Percentiles rank a stretch among this genome's conserved stretches.
These are phyloP conservation scores for Bettongia penicillata DNA, from an alignment of 2,113 vertebrate genomes.

Conservation along the genomic window DNA sequence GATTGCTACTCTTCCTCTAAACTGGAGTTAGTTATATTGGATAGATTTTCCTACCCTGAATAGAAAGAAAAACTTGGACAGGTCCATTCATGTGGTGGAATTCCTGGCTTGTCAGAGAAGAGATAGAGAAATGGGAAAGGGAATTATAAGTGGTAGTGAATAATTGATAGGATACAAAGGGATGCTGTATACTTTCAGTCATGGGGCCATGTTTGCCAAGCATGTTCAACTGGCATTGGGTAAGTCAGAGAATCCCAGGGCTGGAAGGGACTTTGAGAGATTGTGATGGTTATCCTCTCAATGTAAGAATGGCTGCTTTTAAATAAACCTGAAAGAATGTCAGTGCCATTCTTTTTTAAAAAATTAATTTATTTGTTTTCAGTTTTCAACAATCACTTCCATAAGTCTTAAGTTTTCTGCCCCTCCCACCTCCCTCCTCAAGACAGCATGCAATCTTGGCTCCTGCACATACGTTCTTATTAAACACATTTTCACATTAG, in stretches of 20 bases:
- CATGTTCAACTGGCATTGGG: neutral
- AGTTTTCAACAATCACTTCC: too few relatives aligned
- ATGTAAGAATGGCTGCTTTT: neutral
- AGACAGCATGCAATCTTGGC: too few relatives aligned
- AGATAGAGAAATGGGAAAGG: neutral
- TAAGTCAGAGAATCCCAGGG: neutral
- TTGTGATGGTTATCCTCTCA: neutral
- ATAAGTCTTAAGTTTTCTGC: too few relatives aligned
- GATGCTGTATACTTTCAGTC: neutral
- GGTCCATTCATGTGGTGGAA: neutral
- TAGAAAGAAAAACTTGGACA: neutral
- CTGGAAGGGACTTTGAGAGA: neutral
- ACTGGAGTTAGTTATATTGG: neutral
- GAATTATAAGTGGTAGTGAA: neutral
- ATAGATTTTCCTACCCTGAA: neutral
- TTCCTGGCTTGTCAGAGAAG: neutral
- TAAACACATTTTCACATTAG: too few relatives aligned
- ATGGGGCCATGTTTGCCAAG: neutral
- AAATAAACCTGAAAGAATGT: neutral
- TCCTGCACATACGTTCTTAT: too few relatives aligned
- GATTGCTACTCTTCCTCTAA: neutral
- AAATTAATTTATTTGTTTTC: too few relatives aligned
- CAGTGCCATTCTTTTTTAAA: neutral
- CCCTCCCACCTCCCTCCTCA: too few relatives aligned
- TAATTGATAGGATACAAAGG: neutral